phyloP scores from a whole-genome alignment of 2,888 invertebrate genomes.

The Brachycybe producta region DNA sequence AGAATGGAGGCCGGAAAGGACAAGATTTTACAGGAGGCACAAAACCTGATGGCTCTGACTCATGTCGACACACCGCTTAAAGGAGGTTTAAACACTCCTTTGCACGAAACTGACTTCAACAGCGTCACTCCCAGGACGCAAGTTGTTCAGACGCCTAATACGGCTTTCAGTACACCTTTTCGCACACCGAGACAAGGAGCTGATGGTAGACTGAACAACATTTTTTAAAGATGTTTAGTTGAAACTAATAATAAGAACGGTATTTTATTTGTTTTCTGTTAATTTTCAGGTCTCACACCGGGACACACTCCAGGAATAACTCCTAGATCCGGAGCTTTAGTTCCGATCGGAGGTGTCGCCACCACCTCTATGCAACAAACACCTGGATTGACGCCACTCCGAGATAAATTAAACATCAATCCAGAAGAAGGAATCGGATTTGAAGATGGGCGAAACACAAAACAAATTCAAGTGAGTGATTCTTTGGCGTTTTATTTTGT shows the following conservation, averaged over 20 bases:
- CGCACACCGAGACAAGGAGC: constrained; percentile 33
- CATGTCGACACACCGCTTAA: constrained; percentile 96
- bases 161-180: constrained; percentile 76
- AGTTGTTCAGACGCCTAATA: constrained; percentile 71
- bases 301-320: constrained; percentile 12
- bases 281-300: constrained; percentile 15
- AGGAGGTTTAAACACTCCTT: constrained; percentile 85
- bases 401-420: constrained; percentile 92
- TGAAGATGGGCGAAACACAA: constrained; percentile 24
- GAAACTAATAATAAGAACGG: constrained; percentile 5
- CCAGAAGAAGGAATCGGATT: constrained; percentile 60
- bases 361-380: constrained; percentile 21
- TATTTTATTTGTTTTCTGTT: constrained; percentile 9
- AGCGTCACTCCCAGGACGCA: constrained; percentile 62
- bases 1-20: constrained; percentile 77
- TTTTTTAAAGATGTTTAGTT: constrained; percentile 13
- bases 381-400: constrained; percentile 53
- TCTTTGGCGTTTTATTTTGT: background rate
- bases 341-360: background rate
- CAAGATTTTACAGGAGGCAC: constrained; percentile 74
- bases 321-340: constrained; percentile 5
- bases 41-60: constrained; percentile 94
- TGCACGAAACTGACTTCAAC: constrained; percentile 77
- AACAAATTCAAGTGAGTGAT: constrained; percentile 25
- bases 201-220: background rate